These are phyloP conservation scores for Pseudopleuronectes americanus DNA, from an alignment of 2,797 vertebrate species.

Conservation along the genomic window DNA sequence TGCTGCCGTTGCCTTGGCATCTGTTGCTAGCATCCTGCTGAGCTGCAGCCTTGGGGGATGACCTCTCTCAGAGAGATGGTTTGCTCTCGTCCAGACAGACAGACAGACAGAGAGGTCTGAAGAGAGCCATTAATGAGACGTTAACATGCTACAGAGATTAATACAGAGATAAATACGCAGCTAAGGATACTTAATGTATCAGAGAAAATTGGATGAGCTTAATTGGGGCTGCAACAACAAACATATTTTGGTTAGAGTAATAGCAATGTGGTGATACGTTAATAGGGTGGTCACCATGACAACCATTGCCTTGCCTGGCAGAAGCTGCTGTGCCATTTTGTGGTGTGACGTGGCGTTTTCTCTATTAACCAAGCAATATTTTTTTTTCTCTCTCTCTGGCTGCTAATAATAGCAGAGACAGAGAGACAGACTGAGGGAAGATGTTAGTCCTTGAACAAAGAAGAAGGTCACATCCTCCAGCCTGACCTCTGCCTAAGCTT, in stretches of 20 bases:
- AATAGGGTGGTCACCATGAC: slow-evolving; percentile 1
- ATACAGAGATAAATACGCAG: too few relatives aligned
- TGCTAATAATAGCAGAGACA: slow-evolving; percentile 78
- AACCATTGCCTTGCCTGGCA: slow-evolving; percentile 18
- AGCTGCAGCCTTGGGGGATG: slow-evolving; percentile 63
- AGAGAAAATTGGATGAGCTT: not conserved
- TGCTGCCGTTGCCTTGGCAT: slow-evolving; percentile 80
- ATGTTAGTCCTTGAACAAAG: slow-evolving; percentile 40
- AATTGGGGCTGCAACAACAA: not conserved
- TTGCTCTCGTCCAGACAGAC: slow-evolving; percentile 25
- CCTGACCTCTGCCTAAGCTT: slow-evolving; percentile 26
- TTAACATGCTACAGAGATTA: too few relatives aligned
- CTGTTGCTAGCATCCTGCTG: slow-evolving; percentile 71
- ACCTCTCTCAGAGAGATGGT: slow-evolving; percentile 42
- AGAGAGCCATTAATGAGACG: not conserved
- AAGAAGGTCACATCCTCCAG: slow-evolving; percentile 6
- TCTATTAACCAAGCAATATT: slow-evolving; percentile 38
- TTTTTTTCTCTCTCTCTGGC: slow-evolving; percentile 2
- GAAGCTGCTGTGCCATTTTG: slow-evolving; percentile 70
- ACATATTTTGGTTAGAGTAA: not conserved
- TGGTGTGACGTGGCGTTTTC: slow-evolving; percentile 49
- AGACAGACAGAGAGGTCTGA: slow-evolving; percentile 24
- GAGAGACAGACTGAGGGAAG: slow-evolving; percentile 47
- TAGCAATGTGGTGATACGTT: not conserved
- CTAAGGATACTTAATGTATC: not conserved